Evolutionary conservation across 2,113 vertebrate genomes (phyloP), one percentile per base, ranked within the genome.

Genomic region (Nannospalax galili): DNA sequence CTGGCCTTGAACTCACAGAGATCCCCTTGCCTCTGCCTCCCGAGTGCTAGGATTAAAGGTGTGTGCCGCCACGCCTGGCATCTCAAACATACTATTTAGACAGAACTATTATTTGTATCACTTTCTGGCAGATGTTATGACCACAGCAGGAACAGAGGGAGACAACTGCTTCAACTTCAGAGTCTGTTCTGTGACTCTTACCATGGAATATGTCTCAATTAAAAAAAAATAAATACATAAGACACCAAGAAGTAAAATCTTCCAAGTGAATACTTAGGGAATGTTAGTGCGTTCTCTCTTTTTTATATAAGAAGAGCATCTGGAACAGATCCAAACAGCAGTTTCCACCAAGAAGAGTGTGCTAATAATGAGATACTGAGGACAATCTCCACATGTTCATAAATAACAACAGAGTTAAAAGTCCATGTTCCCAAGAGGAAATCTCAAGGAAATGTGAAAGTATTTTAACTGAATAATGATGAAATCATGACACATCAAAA

Each of bases 341-440:
- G 52, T 42, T 30, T 90, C 69, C 32, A 85, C 5, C 40, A 72
- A 80, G 74, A 92, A 37, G 30, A 48, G 58, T 94, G 15, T n/a
- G 30, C 42, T 67, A 73, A 79, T 16, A n/a, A 42, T 45, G 85
- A 64, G 62, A 86, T 82, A 82, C 7, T 78, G 74, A 77, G 62
- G 72, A 92, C 92, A 92, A 87, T 64, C 1, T 3, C 73, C 40
- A 56, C 26, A 70, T 75, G 64, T 90, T 42, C 80, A 3, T 32
- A 81, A 69, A 92, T 79, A 90, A 74, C 56, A 79, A 84, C 35
- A 90, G 45, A 86, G 22, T 87, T 77, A 90, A 82, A 93, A 92
- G 45, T 45, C 26, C 24, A 93, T 58, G 11, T 73, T 56, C 69
- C 81, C 77, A 94, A 96, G 62, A 90, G 45, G 22, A 77, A 69